Evolutionary conservation across 1,140 invertebrate genomes (phyloP), one percentile per base, ranked within the genome.

Genomic region (Aphidius ervi): DNA sequence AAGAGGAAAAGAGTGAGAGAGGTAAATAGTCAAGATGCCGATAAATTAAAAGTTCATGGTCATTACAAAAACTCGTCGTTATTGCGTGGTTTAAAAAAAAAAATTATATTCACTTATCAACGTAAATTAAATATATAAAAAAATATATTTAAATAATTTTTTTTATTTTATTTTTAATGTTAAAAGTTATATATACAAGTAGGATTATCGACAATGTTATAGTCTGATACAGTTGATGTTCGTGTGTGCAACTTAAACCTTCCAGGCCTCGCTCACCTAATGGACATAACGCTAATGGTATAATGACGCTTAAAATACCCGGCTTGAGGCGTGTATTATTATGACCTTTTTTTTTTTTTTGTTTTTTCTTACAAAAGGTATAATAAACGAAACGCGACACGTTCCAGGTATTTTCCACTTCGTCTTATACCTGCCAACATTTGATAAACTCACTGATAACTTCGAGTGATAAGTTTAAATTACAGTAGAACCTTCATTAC

Each of bases 151-250:
- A 16, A 16, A 16, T 16, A 16, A 16, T 31, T 31, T 31, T 23
- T 31, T 31, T 31, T 31, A 4, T 31, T 31, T 31, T 31, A 31
- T 31, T 7, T 43, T 43, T 10, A 43, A 43, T 3, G 2, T 2
- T 52, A 6, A 39, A 31, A 52, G 31, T 8, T 9, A 16, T 50
- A 3, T 42, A 10, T 16, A 49, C 23, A 41, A 65, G 43, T 37
- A 55, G 45, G 59, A 60, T 60, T 60, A 60, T 60, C 52, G 59
- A 60, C 37, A 42, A 59, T 40, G 53, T 39, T 46, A n/a, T 56
- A 45, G 65, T 68, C 63, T 63, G 58, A 37, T 31, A 61, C 65
- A 62, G 59, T 67, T 67, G 69, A 62, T 60, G 61, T 65, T 68
- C 63, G 65, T 63, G 59, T 50, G 59, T 60, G 62, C 61, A 59